A percentile compares a stretch with the other conserved stretches of the same genome.
These are phyloP conservation scores for Lithophane semibrunnea DNA, from an alignment of 2,888 invertebrate species.

Conservation along the genomic window DNA sequence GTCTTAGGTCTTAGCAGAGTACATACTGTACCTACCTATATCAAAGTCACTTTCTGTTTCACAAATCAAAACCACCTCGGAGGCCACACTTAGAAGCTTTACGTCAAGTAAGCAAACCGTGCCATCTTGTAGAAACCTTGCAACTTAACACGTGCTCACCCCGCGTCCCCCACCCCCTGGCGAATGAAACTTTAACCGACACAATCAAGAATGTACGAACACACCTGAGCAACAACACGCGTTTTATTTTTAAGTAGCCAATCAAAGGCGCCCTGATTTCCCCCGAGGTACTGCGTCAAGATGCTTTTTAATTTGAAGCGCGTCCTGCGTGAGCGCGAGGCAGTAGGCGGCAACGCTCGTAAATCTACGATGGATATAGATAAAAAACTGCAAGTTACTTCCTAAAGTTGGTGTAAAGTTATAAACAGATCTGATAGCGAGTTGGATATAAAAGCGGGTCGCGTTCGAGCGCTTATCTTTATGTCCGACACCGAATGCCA, in stretches of 20 bases:
- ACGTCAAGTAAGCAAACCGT: not conserved
- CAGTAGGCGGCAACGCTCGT: conserved; percentile 21
- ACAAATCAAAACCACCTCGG: conserved; percentile 1
- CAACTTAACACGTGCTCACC: not conserved
- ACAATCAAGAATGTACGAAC: not conserved
- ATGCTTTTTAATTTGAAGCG: conserved; percentile 44
- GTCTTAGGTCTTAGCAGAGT: too few species aligned
- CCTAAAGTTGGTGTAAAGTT: conserved; percentile 32
- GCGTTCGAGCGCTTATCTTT: conserved; percentile 36
- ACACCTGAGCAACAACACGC: conserved; percentile 31
- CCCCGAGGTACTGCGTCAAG: conserved; percentile 50
- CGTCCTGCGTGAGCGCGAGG: conserved; percentile 6
- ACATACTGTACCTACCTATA: not conserved
- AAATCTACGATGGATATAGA: conserved; percentile 36
- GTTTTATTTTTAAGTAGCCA: conserved; percentile 55
- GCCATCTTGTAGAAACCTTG: not conserved
- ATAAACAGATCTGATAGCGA: conserved; percentile 46
- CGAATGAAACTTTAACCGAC: conserved; percentile 33
- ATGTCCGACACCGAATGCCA: not conserved
- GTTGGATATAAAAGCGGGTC: conserved; percentile 36
- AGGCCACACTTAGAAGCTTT: not conserved
- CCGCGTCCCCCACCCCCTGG: not conserved
- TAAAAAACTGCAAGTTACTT: conserved; percentile 54
- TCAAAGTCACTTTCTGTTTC: conserved; percentile 14
- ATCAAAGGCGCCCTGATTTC: conserved; percentile 57